Evolutionary conservation across 2,113 vertebrate species (phyloP), one percentile per base, ranked within the genome.

Genomic region (Erythrocebus patas): DNA sequence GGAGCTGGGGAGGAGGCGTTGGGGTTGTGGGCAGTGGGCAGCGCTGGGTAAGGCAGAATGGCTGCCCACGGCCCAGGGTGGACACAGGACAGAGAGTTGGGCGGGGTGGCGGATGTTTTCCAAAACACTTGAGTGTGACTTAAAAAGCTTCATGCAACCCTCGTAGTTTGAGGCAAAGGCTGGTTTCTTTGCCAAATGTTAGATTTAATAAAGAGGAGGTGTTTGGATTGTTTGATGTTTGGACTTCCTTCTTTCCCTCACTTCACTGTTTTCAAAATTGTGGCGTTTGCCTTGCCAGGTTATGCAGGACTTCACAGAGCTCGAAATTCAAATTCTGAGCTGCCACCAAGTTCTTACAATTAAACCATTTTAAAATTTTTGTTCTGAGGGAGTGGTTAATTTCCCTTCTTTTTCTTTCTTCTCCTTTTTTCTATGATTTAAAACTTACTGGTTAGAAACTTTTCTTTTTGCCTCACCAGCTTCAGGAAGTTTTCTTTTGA

Each of bases 261-360:
- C 32, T 38, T 90, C 40, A n/a, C 2, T 11, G 2, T 50, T 85
- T 96, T 79, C 55, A 76, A 30, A 83, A 61, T 75, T 55, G 55
- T 64, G 17, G 80, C 16, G 48, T 94, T 75, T 80, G 25, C n/a
- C 43, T 78, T 80, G 61, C 55, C 30, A 18, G 17, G 89, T 88
- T n/a, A 25, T 75, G 81, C 18, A 66, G 81, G 40, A 50, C 10
- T 88, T 95, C 91, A 35, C 66, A 55, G 68, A 91, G 59, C 81
- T 79, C 45, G 82, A 94, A 86, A 88, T 66, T 85, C 76, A 93
- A 30, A 38, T 66, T 94, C 75, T 43, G 38, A 93, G 23, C 52
- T 35, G 9, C 59, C 5, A 38, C 32, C 45, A 40, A 4, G 27
- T 84, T 75, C 84, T 73, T 66, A 45, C 59, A 86, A 82, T 72